A percentile compares a stretch with the other conserved stretches of the same genome.
Evolutionary conservation across 2,888 invertebrate species (phyloP).

Genomic region (Stenchaetothrips biformis): DNA sequence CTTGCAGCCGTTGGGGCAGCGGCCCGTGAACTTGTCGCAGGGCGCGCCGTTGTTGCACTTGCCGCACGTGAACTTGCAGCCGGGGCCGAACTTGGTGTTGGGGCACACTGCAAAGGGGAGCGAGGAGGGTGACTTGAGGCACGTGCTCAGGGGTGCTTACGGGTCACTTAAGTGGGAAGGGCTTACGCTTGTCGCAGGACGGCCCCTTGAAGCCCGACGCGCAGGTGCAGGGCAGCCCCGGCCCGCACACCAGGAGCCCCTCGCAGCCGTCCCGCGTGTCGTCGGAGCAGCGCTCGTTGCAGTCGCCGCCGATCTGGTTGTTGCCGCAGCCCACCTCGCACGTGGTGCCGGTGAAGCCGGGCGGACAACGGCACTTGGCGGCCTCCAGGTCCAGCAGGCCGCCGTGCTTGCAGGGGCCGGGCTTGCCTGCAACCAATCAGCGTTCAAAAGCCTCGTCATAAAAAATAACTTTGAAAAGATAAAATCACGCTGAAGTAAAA

Average conservation of each 20-base stretch:
- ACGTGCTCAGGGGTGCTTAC: background rate
- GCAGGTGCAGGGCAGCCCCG: background rate
- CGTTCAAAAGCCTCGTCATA: background rate
- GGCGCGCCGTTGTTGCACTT: background rate
- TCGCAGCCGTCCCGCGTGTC: background rate
- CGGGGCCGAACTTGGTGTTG: background rate
- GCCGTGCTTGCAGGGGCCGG: conserved; percentile 2
- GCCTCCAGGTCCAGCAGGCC: background rate
- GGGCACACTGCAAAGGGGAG: background rate
- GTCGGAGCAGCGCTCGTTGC: background rate
- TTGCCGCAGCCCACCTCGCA: conserved; percentile 13
- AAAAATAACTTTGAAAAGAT: background rate
- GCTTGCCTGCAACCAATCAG: background rate
- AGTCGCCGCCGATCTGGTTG: background rate
- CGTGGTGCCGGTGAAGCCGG: background rate
- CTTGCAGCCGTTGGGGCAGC: background rate
- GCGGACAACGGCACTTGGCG: background rate
- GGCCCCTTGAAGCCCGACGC: background rate
- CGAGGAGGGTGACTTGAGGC: background rate
- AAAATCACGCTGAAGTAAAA: too few relatives aligned
- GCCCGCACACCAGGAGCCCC: background rate
- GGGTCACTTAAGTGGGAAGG: background rate
- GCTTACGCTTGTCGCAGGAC: background rate
- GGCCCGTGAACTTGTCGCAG: background rate
- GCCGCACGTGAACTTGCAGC: conserved; percentile 3